Percentiles rank a stretch among this genome's conserved stretches.
These are phyloP conservation scores for Drepanosiphum platanoidis DNA, from an alignment of 2,888 invertebrate species.

Conservation along the genomic window DNA sequence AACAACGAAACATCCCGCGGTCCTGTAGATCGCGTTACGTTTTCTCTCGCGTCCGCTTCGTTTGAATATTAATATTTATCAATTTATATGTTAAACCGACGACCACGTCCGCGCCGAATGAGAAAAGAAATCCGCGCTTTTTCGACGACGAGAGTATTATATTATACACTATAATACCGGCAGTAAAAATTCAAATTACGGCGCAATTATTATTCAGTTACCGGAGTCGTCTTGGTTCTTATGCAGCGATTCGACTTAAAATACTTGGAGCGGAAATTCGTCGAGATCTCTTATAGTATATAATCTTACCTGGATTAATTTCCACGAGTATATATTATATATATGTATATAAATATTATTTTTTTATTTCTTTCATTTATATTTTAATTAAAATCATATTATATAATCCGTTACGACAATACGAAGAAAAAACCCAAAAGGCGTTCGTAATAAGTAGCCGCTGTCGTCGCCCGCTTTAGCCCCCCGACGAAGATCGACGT, in stretches of 20 bases:
- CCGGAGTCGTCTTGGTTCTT: slow-evolving; percentile 10
- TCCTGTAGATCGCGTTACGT: background rate
- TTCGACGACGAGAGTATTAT: slow-evolving; percentile 10
- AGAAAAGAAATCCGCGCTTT: slow-evolving; percentile 8
- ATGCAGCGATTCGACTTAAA: slow-evolving; percentile 39
- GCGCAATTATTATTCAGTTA: slow-evolving; percentile 34
- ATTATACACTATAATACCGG: no score
- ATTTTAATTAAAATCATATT: slow-evolving; percentile 40
- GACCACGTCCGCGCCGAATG: background rate
- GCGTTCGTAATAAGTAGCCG: no score
- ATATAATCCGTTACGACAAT: background rate
- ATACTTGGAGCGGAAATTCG: slow-evolving; percentile 40
- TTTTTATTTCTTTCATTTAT: background rate
- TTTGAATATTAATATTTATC: slow-evolving; percentile 51
- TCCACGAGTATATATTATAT: slow-evolving; percentile 7
- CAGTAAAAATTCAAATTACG: slow-evolving; percentile 48
- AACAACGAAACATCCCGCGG: no score
- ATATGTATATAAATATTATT: no score
- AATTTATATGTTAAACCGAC: slow-evolving; percentile 54
- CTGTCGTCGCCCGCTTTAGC: no score
- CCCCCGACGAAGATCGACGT: background rate
- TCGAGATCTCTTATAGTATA: slow-evolving; percentile 17
- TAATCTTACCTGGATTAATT: slow-evolving; percentile 49
- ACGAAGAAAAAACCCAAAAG: slow-evolving; percentile 1
- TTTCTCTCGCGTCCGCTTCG: slow-evolving; percentile 8